Evolutionary conservation across 2,888 invertebrate species (phyloP).

Genomic region (Sialis fuliginosa): DNA sequence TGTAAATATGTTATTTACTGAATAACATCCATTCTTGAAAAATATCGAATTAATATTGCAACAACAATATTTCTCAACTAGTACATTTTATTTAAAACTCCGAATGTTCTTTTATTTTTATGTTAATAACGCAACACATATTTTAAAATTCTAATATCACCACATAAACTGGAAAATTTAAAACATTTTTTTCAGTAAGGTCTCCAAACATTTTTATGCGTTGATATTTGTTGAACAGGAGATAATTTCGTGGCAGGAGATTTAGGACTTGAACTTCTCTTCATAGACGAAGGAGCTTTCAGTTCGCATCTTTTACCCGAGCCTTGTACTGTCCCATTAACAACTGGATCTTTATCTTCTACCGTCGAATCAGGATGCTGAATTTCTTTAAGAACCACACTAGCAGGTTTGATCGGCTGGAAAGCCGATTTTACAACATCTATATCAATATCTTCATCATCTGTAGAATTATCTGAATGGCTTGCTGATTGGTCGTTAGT

Average conservation of each 20-base stretch:
- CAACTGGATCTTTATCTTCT: slow-evolving; percentile 27
- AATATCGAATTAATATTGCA: too few species aligned
- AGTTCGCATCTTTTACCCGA: slow-evolving; percentile 30
- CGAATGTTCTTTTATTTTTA: too few species aligned
- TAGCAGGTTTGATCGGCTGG: slow-evolving; percentile 44
- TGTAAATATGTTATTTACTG: too few species aligned
- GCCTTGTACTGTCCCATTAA: neutral
- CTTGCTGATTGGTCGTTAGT: slow-evolving; percentile 33
- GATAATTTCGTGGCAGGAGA: slow-evolving; percentile 15
- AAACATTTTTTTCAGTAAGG: slow-evolving; percentile 36
- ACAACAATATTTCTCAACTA: too few species aligned
- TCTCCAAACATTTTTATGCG: slow-evolving; percentile 54
- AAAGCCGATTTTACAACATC: slow-evolving; percentile 62
- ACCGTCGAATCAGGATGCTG: slow-evolving; percentile 43
- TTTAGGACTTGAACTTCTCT: slow-evolving; percentile 28
- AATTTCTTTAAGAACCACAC: slow-evolving; percentile 30
- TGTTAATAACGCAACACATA: too few species aligned
- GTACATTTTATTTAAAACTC: too few species aligned
- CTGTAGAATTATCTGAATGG: slow-evolving; percentile 34
- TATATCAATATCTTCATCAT: slow-evolving; percentile 53
- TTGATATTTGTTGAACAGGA: slow-evolving; percentile 23
- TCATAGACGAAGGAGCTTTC: slow-evolving; percentile 40
- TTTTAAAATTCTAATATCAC: too few species aligned
- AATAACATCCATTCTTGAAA: too few species aligned
- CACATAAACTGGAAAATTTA: too few species aligned